Evolutionary conservation across 1,140 invertebrate genomes (phyloP), one percentile per base, ranked within the genome.

Genomic region (Lepidurus arcticus): DNA sequence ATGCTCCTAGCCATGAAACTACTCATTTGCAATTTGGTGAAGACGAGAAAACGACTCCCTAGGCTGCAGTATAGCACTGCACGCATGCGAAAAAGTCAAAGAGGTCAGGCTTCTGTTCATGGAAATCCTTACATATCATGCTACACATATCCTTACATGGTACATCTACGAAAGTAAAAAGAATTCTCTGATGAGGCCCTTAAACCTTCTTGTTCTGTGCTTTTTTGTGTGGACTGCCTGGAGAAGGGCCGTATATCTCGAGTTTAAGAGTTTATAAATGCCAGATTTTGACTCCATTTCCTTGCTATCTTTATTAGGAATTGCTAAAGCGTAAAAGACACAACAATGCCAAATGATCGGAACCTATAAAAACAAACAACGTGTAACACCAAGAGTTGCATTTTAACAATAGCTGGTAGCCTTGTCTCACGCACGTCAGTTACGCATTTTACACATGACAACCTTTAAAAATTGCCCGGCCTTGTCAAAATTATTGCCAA

Each of bases 361-460:
- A 65, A 65, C 53, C 13, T 65, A 65, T 11, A 65, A 65, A 65
- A 65, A n/a, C 21, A 16, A 65, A 21, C 53, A 65, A 16, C 16
- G 10, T 47, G 16, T 16, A 11, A 47, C 45, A 11, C 21, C 53
- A 65, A 10, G 13, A 7, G 21, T 16, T n/a, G 16, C 21, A 4
- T 65, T 7, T 65, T 16, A 65, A 65, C 53, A 16, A 65, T 65
- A 65, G 53, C 53, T 65, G 21, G 53, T 65, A n/a, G n/a, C 53
- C 53, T 65, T 65, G 53, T 65, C 53, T 65, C 53, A 65, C 53
- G 53, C 53, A 65, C 8, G 53, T 65, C 53, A 65, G 53, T 65
- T 65, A 65, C 53, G 53, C 53, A 65, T 13, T 65, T 65, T 65
- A 65, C 53, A 65, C 53, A 65, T 65, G 53, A 65, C 53, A 65